Evolutionary conservation across 2,797 vertebrate species (phyloP).

Genomic region (Bradypus variegatus): DNA sequence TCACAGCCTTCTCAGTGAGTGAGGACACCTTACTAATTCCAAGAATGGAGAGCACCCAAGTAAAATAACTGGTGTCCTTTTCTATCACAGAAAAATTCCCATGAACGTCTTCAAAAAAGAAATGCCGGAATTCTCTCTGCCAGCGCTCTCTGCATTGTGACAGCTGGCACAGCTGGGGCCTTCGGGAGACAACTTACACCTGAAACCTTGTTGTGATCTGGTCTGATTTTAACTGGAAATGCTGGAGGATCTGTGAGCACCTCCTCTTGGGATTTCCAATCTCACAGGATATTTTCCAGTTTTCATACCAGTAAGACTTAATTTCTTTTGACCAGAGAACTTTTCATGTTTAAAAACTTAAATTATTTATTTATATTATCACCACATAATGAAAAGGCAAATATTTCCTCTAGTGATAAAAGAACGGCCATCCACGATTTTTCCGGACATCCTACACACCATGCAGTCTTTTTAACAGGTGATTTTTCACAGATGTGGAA

Average conservation of each 20-base stretch:
- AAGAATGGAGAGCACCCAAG: slow-evolving; percentile 45
- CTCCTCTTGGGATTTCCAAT: slow-evolving; percentile 60
- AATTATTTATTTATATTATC: not conserved
- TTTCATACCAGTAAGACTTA: slow-evolving; percentile 34
- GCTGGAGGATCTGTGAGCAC: slow-evolving; percentile 55
- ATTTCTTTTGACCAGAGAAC: slow-evolving; percentile 27
- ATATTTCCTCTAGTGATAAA: not conserved
- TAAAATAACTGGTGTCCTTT: slow-evolving; percentile 14
- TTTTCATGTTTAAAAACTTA: not conserved
- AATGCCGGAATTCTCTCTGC: slow-evolving; percentile 28
- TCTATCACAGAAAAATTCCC: slow-evolving; percentile 46
- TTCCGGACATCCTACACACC: not conserved
- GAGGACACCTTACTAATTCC: slow-evolving; percentile 29
- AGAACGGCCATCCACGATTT: not conserved
- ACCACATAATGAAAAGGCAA: not conserved
- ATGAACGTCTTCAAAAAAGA: not conserved
- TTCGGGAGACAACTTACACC: slow-evolving; percentile 63
- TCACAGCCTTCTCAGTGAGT: slow-evolving; percentile 6
- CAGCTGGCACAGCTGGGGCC: slow-evolving; percentile 62
- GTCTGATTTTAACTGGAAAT: slow-evolving; percentile 52
- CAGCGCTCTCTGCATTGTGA: slow-evolving; percentile 44
- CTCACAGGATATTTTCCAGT: slow-evolving; percentile 33
- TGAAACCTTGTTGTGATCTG: slow-evolving; percentile 36
- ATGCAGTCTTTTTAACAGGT: slow-evolving; percentile 46
- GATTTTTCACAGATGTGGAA: slow-evolving; percentile 25